Percentiles rank a stretch among this genome's conserved stretches.
phyloP scores from a whole-genome alignment of 2,113 vertebrate genomes.

The Tachysurus fulvidraco region DNA sequence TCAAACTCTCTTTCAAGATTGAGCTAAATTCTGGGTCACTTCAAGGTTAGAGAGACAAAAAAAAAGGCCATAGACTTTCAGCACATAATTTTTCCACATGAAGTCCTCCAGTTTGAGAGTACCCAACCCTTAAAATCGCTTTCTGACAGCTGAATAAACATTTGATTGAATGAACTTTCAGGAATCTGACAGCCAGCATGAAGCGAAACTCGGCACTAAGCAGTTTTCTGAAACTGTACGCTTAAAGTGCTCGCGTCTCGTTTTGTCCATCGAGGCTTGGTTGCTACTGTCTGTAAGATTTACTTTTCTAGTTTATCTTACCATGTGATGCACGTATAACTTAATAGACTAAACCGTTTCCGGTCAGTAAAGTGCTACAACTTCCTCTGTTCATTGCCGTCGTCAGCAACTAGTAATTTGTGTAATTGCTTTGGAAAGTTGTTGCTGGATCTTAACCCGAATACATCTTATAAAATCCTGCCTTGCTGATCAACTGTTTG shows the following conservation, averaged over 20 bases:
- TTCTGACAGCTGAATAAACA: background rate
- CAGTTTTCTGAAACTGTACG: background rate
- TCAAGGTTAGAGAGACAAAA: background rate
- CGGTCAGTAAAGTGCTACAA: background rate
- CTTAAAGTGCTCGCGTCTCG: background rate
- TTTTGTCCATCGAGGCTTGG: background rate
- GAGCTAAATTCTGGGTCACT: background rate
- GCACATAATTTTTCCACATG: background rate
- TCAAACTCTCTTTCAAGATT: background rate
- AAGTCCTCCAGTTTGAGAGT: background rate
- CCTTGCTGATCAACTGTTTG: too few species aligned
- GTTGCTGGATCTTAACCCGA: background rate
- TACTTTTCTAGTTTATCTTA: background rate
- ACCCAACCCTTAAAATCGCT: background rate
- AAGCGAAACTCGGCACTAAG: background rate
- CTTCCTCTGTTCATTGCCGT: background rate
- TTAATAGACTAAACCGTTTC: background rate
- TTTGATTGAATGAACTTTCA: background rate
- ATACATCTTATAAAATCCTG: background rate
- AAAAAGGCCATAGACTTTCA: background rate
- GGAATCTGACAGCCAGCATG: background rate
- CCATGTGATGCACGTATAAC: background rate
- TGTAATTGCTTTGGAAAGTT: background rate
- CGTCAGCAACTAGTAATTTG: background rate
- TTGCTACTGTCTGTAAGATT: background rate